Conservation (phyloP, 2,888 invertebrate species). For the Ormyrus pomaceus region DNA sequence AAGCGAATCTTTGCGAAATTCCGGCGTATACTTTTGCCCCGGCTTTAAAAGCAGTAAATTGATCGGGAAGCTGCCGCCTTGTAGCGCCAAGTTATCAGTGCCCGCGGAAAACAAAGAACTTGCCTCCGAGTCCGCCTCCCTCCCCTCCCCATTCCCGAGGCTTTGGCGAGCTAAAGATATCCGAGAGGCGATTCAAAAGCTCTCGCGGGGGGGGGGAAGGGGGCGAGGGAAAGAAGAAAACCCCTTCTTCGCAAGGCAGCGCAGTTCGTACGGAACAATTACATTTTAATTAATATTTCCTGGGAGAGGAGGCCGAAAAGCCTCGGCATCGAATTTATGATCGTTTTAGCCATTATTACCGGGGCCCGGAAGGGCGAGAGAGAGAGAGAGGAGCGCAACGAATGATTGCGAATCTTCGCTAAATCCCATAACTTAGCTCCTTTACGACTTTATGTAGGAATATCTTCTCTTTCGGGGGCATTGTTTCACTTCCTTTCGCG, state of each 20-base stretch:
- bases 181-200: slow-evolving; percentile 58
- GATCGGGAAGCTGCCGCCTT: slow-evolving; percentile 31
- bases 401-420: slow-evolving; percentile 70
- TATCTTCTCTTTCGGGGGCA: slow-evolving; percentile 49
- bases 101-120: slow-evolving; percentile 69
- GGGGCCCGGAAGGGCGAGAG: slow-evolving; percentile 57
- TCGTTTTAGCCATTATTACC: slow-evolving; percentile 76
- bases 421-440: slow-evolving; percentile 74
- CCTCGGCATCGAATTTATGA: slow-evolving; percentile 73
- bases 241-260: slow-evolving; percentile 40
- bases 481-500: slow-evolving; percentile 43
- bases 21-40: slow-evolving; percentile 13
- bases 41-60: slow-evolving; percentile 46
- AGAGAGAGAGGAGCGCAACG: slow-evolving; percentile 25
- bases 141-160: slow-evolving; percentile 54
- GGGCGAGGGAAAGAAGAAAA: slow-evolving; percentile 36
- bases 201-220: not conserved
- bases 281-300: slow-evolving; percentile 77
- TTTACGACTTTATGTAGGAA: slow-evolving; percentile 69
- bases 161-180: slow-evolving; percentile 64
- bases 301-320: slow-evolving; percentile 70
- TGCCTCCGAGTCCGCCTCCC: not conserved
- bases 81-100: slow-evolving; percentile 41
- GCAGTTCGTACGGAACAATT: slow-evolving; percentile 72
- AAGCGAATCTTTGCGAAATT: slow-evolving; percentile 44